A percentile compares a stretch with the other conserved stretches of the same genome.
Conservation (phyloP, 2,113 vertebrate species). For the Prietella phreatophila region DNA sequence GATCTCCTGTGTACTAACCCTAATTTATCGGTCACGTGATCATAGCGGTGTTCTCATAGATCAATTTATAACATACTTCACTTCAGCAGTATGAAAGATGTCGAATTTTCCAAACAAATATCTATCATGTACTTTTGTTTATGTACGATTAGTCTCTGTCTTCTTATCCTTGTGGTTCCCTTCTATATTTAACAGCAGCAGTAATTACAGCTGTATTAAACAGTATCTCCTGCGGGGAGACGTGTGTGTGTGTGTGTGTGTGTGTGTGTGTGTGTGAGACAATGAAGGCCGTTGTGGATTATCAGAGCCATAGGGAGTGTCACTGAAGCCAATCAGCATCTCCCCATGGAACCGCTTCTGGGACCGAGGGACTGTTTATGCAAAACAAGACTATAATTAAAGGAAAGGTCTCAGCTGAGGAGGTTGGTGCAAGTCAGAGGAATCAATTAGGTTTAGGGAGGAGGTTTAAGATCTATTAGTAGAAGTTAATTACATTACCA, state of each 20-base stretch:
- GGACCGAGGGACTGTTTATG: conserved; percentile 53
- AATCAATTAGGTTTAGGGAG: conserved; percentile 66
- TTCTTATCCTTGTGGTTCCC: neutral
- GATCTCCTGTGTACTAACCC: conserved; percentile 7
- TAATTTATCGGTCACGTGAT: neutral
- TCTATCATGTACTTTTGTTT: neutral
- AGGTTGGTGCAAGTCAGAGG: conserved; percentile 60
- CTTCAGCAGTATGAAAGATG: neutral
- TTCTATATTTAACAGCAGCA: conserved; percentile 1
- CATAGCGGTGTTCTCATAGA: neutral
- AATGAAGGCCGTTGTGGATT: conserved; percentile 57
- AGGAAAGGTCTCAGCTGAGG: conserved; percentile 60
- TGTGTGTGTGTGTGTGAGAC: conserved; percentile 7
- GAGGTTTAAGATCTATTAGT: conserved; percentile 69
- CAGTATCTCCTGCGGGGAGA: neutral
- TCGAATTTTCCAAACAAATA: neutral
- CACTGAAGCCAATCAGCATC: conserved; percentile 47
- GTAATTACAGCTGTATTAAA: conserved; percentile 20
- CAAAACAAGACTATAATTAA: conserved; percentile 44
- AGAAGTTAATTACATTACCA: conserved; percentile 69
- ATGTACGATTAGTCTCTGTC: neutral
- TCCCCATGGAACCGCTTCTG: conserved; percentile 31
- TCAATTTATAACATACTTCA: neutral
- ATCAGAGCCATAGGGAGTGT: conserved; percentile 58
- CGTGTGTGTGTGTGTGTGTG: neutral